phyloP scores from a whole-genome alignment of 1,140 invertebrate genomes.

The Pectinophora gossypiella region DNA sequence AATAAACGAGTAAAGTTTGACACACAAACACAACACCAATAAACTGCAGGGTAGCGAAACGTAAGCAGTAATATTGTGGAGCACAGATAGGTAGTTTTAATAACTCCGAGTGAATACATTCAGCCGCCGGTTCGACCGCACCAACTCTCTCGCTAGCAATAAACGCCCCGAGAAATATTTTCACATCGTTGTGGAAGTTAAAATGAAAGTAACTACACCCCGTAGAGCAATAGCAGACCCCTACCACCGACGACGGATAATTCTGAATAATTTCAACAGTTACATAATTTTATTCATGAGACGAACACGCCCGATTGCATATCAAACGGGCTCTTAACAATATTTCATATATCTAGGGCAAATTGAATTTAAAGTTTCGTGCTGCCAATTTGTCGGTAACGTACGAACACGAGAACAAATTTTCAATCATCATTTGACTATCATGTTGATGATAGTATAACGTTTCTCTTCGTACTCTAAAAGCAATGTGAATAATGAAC shows the following conservation, averaged over 20 bases:
- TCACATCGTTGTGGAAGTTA: constrained; percentile 73
- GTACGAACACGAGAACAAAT: too few species aligned
- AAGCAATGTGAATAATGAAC: too few species aligned
- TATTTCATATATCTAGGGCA: constrained; percentile 10
- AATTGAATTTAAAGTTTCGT: neutral
- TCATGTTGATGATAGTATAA: too few species aligned
- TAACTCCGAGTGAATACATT: constrained; percentile 46
- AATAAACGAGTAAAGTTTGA: too few species aligned
- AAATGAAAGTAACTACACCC: constrained; percentile 71
- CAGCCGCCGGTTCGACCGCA: constrained; percentile 44
- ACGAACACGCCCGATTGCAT: constrained; percentile 39
- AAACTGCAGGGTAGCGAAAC: neutral
- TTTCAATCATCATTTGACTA: too few species aligned
- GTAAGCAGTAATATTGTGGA: constrained; percentile 7
- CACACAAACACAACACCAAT: neutral
- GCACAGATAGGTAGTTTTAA: constrained; percentile 29
- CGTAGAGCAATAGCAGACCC: constrained; percentile 55
- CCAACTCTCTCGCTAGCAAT: constrained; percentile 59
- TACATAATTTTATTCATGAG: constrained; percentile 68
- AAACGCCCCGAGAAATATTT: constrained; percentile 68
- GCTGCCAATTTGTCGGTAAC: too few species aligned
- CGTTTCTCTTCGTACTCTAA: too few species aligned
- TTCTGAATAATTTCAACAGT: constrained; percentile 52
- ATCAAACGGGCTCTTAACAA: constrained; percentile 32
- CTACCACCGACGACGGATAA: constrained; percentile 46